A percentile compares a stretch with the other conserved stretches of the same genome.
Evolutionary conservation across 1,140 invertebrate species (phyloP).

Genomic region (Philotrypesis tridentata): DNA sequence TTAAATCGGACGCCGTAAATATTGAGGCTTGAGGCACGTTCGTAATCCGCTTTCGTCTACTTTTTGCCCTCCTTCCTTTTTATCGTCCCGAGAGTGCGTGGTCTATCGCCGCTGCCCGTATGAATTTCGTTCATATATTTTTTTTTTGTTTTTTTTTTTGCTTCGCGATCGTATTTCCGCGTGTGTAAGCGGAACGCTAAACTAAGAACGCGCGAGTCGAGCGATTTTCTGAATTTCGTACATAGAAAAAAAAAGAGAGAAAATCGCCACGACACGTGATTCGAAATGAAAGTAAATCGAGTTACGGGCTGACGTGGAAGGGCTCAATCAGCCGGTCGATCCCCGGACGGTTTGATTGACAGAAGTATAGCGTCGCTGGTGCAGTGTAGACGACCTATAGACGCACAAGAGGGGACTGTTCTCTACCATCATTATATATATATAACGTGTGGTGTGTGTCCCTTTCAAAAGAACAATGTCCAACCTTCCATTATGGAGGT

Average conservation of each 20-base stretch:
- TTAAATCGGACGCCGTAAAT: slow-evolving; percentile 10
- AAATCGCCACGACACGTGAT: too few relatives aligned
- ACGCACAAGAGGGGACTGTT: too few relatives aligned
- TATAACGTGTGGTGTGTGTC: too few relatives aligned
- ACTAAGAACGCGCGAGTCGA: slow-evolving; percentile 13
- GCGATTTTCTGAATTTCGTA: background rate
- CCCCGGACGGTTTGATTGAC: slow-evolving; percentile 6
- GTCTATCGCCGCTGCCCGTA: background rate
- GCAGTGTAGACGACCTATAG: too few relatives aligned
- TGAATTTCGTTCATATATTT: too few relatives aligned
- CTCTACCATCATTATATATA: too few relatives aligned
- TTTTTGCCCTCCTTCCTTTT: slow-evolving; percentile 6
- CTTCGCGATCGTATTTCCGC: background rate
- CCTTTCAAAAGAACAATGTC: background rate
- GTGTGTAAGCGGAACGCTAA: background rate
- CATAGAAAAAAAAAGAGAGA: background rate
- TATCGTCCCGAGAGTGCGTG: background rate
- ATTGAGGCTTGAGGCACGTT: slow-evolving; percentile 14
- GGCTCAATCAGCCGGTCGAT: slow-evolving; percentile 10
- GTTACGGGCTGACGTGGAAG: background rate
- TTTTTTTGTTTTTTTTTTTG: background rate
- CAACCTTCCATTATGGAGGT: background rate
- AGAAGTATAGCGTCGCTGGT: too few relatives aligned
- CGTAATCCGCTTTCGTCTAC: background rate
- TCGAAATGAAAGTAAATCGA: background rate